These are phyloP conservation scores for Eleginops maclovinus DNA, from an alignment of 2,113 vertebrate genomes.

Conservation along the genomic window DNA sequence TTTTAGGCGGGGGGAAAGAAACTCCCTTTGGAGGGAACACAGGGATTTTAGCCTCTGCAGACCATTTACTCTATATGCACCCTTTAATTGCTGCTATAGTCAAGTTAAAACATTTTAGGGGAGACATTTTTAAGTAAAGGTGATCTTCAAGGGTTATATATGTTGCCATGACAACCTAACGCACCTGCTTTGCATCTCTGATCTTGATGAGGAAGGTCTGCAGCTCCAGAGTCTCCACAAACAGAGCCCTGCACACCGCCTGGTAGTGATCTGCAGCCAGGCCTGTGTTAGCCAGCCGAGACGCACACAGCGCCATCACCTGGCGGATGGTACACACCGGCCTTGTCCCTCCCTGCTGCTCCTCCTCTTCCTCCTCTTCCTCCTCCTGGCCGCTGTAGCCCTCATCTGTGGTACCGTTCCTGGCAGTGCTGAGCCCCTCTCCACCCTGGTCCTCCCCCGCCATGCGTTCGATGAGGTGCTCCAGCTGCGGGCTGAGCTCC, in stretches of 20 bases:
- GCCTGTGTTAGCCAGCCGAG: slow-evolving; percentile 84
- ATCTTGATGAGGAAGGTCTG: slow-evolving; percentile 93
- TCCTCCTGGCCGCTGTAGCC: slow-evolving; percentile 95
- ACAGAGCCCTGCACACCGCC: slow-evolving; percentile 93
- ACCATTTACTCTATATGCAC: too few relatives aligned
- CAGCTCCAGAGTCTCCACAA: slow-evolving; percentile 93
- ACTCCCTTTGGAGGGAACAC: too few relatives aligned
- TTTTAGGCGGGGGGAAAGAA: too few relatives aligned
- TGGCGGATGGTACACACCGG: slow-evolving; percentile 86
- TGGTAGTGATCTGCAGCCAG: slow-evolving; percentile 91
- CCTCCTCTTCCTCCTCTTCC: slow-evolving; percentile 88
- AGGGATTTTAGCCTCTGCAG: too few relatives aligned
- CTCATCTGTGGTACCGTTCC: slow-evolving; percentile 84
- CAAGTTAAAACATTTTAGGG: too few relatives aligned
- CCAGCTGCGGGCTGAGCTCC: slow-evolving; percentile 92
- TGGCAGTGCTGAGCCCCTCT: slow-evolving; percentile 60
- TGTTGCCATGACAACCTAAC: neutral
- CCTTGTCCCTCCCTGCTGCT: slow-evolving; percentile 71
- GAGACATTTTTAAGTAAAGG: too few relatives aligned
- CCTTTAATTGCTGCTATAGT: too few relatives aligned
- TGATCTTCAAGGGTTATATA: too few relatives aligned
- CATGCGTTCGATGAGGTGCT: slow-evolving; percentile 95
- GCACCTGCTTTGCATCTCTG: slow-evolving; percentile 92
- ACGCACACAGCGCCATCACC: slow-evolving; percentile 89
- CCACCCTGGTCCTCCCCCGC: slow-evolving; percentile 82